phyloP scores from a whole-genome alignment of 1,140 invertebrate genomes.

The Coelopa frigida region DNA sequence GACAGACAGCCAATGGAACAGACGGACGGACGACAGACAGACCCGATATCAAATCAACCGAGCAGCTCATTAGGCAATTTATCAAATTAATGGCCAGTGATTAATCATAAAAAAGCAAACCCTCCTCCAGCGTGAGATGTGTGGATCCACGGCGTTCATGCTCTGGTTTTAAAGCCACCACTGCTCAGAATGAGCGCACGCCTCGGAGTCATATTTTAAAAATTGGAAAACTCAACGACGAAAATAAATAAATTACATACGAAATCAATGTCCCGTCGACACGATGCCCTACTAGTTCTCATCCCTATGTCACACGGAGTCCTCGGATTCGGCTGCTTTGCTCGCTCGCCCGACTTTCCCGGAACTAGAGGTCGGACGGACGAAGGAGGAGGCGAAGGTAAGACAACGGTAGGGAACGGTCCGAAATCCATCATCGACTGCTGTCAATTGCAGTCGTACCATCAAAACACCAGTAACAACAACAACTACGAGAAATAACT shows the following conservation, averaged over 20 bases:
- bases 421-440: conserved; percentile 23
- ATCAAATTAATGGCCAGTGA: conserved; percentile 42
- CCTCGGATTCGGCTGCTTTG: no score
- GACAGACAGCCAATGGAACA: no score
- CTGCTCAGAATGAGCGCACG: conserved; percentile 18
- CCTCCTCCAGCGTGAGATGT: neutral
- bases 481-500: conserved; percentile 31
- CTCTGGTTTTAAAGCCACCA: conserved; percentile 14
- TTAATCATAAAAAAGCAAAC: conserved; percentile 32
- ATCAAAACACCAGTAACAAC: conserved; percentile 11
- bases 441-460: conserved; percentile 13
- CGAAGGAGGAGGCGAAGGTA: no score
- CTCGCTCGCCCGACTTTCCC: no score
- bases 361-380: no score
- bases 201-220: conserved; percentile 14
- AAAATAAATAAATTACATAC: conserved; percentile 20
- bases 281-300: no score
- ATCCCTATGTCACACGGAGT: no score
- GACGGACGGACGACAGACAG: no score
- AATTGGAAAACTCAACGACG: conserved; percentile 17
- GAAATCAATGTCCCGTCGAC: conserved; percentile 24
- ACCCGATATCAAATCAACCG: no score
- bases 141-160: neutral
- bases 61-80: conserved; percentile 44
- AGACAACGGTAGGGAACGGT: conserved; percentile 16